Percentiles rank a stretch among this genome's conserved stretches.
These are phyloP conservation scores for Bombus consobrinus DNA, from an alignment of 1,140 invertebrate genomes.

Conservation along the genomic window DNA sequence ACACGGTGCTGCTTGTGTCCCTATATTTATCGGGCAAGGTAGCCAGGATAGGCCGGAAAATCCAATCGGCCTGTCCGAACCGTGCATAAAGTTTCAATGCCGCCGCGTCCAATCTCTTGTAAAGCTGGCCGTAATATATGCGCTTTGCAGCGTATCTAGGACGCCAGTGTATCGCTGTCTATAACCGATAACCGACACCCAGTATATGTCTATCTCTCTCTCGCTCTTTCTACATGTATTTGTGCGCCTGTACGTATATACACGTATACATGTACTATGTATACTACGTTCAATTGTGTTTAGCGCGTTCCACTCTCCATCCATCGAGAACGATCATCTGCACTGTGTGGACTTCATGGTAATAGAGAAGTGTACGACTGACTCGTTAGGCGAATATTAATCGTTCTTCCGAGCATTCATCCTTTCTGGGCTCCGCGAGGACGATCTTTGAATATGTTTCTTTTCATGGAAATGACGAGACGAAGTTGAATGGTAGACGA, in stretches of 20 bases:
- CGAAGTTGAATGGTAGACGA: too few species aligned
- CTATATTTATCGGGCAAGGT: constrained; percentile 10
- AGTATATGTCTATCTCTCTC: not conserved
- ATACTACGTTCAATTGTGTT: constrained; percentile 15
- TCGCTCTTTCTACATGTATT: not conserved
- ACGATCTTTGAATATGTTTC: not conserved
- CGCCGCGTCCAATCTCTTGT: constrained; percentile 50
- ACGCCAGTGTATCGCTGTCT: constrained; percentile 37
- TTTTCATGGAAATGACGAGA: not conserved
- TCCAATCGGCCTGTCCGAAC: constrained; percentile 40
- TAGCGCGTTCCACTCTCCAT: not conserved
- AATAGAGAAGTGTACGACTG: not conserved
- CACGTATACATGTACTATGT: not conserved
- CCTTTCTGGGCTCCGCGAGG: fast-evolving
- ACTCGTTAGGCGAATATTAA: not conserved
- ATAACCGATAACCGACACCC: constrained; percentile 50
- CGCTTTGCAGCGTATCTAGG: constrained; percentile 43
- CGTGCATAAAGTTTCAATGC: constrained; percentile 52
- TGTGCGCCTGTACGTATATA: too few species aligned
- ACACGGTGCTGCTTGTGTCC: not conserved
- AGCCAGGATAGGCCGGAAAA: constrained; percentile 27
- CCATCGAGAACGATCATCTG: not conserved
- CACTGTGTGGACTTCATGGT: not conserved
- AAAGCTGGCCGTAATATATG: constrained; percentile 50
- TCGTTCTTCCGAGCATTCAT: too few species aligned